phyloP scores from a whole-genome alignment of 2,113 vertebrate genomes.

The Hemiscyllium ocellatum region DNA sequence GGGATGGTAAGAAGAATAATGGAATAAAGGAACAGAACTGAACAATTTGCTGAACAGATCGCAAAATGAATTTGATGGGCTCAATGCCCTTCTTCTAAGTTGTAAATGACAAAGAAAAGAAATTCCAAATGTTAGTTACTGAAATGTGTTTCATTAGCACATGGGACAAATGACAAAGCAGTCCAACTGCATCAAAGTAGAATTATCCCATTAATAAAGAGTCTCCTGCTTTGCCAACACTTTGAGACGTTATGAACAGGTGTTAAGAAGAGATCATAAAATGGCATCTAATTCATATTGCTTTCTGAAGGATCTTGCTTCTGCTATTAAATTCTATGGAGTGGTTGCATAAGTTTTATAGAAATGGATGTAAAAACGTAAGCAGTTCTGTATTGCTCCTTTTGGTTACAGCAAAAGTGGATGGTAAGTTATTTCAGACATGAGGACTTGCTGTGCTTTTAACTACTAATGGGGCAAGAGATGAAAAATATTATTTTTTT shows the following conservation, averaged over 20 bases:
- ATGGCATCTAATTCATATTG: background rate
- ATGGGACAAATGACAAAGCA: background rate
- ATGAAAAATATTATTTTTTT: conserved; percentile 58
- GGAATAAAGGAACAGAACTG: too few relatives aligned
- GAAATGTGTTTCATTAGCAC: background rate
- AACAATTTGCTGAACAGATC: too few relatives aligned
- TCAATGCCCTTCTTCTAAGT: background rate
- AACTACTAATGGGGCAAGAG: conserved; percentile 63
- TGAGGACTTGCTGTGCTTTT: conserved; percentile 59
- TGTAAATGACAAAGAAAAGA: background rate
- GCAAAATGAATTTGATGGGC: too few relatives aligned
- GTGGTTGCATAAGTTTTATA: background rate
- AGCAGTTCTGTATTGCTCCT: background rate
- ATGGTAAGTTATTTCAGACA: conserved; percentile 56
- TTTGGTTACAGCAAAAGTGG: conserved; percentile 40
- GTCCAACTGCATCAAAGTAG: background rate
- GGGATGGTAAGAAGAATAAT: too few relatives aligned
- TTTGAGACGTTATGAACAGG: background rate
- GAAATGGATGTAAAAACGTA: background rate
- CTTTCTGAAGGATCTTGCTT: background rate
- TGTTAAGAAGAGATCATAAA: background rate
- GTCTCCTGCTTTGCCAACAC: background rate
- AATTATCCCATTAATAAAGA: background rate
- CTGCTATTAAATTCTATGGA: background rate
- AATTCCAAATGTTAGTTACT: background rate